Base-by-base conservation (phyloP, 2,888 invertebrate genomes). In the Rhagonycha lutea region DNA sequence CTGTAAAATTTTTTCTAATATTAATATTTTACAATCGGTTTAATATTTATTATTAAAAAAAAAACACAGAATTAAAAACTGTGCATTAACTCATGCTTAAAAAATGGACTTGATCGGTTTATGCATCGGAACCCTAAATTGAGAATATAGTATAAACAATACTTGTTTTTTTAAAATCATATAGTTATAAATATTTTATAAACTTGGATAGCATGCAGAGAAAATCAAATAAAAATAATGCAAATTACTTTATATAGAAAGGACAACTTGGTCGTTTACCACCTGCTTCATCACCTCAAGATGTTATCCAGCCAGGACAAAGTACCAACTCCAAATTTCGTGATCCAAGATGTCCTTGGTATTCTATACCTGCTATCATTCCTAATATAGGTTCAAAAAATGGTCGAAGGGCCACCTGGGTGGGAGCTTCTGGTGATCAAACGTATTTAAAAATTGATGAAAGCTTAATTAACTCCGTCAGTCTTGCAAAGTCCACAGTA, bases 361-460 rank as follows among this genome's bases (percentile, higher is more conserved):
- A 92, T 85, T 91, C 94, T 26, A 91, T 92, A 73, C 96, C 97
- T 0, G 93, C 92, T 5, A 89, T 92, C 2, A 93, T 98, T 29
- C 93, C 95, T 0, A 93, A 94, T 70, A 91, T 96, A 65, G 98
- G 98, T 0, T 94, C 96, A 0, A 92, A 94, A 74, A 93, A 94
- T 88, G 95, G 97, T 0, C 92, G 96, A 81, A 92, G 95, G 83
- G 98, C 97, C 0, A 96, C 96, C 0, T 98, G 97, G 97, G 92
- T 98, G 14, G 95, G 96, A 0, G 98, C 98, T 4, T 95, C 96
- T n/a, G 98, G 97, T 0, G 98, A 99, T 89, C 96, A 97, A 88
- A 99, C 98, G 1, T 97, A 96, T 85, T 91, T 98, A 69, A 96
- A 96, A 87, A 93, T 98, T 72, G 97, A 98, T 81, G 97, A 98